Percentiles rank a stretch among this genome's conserved stretches.
These are phyloP conservation scores for Nothoprocta pentlandii DNA, from an alignment of 2,113 vertebrate species.

Conservation along the genomic window DNA sequence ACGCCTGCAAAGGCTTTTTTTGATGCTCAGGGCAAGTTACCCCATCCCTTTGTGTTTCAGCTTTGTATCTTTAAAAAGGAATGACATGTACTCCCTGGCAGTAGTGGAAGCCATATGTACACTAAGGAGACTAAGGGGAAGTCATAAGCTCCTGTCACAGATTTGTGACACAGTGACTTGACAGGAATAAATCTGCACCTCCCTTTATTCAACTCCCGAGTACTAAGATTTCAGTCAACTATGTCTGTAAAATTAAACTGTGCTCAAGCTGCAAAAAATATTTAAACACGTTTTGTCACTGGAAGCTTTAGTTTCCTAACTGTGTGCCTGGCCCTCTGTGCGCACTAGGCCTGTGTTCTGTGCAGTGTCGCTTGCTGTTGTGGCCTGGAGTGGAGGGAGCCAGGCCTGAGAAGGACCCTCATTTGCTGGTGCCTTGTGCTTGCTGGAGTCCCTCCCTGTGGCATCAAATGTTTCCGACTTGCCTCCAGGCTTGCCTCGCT, in stretches of 20 bases:
- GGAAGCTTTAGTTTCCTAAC: background rate
- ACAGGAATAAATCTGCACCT: background rate
- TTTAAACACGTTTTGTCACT: background rate
- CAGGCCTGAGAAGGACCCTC: fast-evolving
- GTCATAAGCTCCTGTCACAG: background rate
- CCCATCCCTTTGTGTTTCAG: background rate
- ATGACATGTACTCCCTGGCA: background rate
- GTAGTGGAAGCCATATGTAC: background rate
- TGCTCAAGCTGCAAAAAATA: background rate
- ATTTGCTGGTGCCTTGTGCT: fast-evolving
- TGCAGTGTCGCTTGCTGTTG: background rate
- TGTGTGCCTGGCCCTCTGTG: background rate
- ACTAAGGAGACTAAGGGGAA: background rate
- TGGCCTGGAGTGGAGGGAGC: fast-evolving
- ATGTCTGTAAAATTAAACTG: background rate
- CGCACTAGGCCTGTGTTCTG: background rate
- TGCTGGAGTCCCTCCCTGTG: fast-evolving
- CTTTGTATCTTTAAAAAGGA: background rate
- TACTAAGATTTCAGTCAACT: background rate
- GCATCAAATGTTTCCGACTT: background rate
- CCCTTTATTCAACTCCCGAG: background rate
- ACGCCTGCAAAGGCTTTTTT: background rate
- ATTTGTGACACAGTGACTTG: background rate
- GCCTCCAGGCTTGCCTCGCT: background rate
- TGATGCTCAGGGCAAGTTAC: background rate